phyloP scores from a whole-genome alignment of 2,888 invertebrate genomes.

The Lasioglossum calceatum region DNA sequence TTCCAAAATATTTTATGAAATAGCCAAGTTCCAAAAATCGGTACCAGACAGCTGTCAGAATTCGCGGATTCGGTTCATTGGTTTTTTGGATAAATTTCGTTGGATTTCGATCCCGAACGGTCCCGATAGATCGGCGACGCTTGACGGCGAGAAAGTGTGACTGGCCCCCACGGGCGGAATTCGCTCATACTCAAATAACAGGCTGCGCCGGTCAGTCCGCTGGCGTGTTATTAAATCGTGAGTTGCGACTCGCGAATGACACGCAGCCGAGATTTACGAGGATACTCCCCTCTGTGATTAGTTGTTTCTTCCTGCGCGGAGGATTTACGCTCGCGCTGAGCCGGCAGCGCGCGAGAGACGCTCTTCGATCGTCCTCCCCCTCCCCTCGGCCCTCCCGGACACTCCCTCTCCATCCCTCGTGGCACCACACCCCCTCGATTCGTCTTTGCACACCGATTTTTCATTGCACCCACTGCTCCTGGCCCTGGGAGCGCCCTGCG shows the following conservation, averaged over 20 bases:
- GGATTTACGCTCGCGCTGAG: conserved; percentile 60
- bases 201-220: conserved; percentile 74
- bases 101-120: not conserved
- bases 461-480: not conserved
- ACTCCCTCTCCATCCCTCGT: not conserved
- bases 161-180: conserved; percentile 76
- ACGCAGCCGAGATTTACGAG: conserved; percentile 80
- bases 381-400: not conserved
- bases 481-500: not conserved
- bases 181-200: conserved; percentile 81
- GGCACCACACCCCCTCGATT: not conserved
- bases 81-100: not conserved
- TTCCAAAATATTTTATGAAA: not conserved
- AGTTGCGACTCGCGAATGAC: conserved; percentile 82
- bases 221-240: conserved; percentile 82
- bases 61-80: not conserved
- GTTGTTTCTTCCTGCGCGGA: conserved; percentile 74
- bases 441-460: not conserved
- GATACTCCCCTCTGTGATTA: conserved; percentile 81
- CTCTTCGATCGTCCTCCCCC: no score
- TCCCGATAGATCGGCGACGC: not conserved
- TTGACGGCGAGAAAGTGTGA: conserved; percentile 70
- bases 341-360: not conserved
- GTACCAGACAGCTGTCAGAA: not conserved
- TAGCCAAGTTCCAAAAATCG: not conserved